phyloP scores from a whole-genome alignment of 2,113 vertebrate genomes.

The Pterocles gutturalis region DNA sequence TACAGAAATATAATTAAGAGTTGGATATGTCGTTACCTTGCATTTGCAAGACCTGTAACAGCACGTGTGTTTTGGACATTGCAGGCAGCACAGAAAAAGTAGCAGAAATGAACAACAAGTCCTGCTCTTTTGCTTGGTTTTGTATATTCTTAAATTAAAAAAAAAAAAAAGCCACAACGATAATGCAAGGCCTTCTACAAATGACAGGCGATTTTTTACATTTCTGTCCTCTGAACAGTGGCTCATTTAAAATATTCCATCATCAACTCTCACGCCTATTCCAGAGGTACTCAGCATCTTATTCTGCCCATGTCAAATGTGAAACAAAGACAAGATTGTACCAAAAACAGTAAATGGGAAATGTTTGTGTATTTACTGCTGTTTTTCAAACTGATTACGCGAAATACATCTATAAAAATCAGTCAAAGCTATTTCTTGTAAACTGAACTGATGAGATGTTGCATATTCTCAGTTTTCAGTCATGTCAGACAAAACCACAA shows the following conservation, averaged over 20 bases:
- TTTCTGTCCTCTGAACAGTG: background rate
- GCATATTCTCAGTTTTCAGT: background rate
- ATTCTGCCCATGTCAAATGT: background rate
- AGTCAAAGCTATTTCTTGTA: background rate
- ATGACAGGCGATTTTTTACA: background rate
- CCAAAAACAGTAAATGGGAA: background rate
- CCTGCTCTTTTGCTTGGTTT: background rate
- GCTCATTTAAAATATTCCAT: background rate
- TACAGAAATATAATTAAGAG: background rate
- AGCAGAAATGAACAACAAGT: background rate
- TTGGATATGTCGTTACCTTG: background rate
- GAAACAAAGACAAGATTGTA: background rate
- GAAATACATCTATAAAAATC: background rate
- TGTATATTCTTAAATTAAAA: background rate
- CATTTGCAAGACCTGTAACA: background rate
- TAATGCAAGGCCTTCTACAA: background rate
- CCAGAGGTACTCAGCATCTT: background rate
- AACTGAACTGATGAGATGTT: background rate
- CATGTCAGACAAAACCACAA: background rate
- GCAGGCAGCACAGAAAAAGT: background rate
- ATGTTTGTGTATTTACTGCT: background rate
- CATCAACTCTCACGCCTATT: background rate
- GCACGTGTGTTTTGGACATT: accelerated
- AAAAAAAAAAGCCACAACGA: background rate
- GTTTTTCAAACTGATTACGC: background rate